These are phyloP conservation scores for Pseudopipra pipra DNA, from an alignment of 2,113 vertebrate species.

Conservation along the genomic window DNA sequence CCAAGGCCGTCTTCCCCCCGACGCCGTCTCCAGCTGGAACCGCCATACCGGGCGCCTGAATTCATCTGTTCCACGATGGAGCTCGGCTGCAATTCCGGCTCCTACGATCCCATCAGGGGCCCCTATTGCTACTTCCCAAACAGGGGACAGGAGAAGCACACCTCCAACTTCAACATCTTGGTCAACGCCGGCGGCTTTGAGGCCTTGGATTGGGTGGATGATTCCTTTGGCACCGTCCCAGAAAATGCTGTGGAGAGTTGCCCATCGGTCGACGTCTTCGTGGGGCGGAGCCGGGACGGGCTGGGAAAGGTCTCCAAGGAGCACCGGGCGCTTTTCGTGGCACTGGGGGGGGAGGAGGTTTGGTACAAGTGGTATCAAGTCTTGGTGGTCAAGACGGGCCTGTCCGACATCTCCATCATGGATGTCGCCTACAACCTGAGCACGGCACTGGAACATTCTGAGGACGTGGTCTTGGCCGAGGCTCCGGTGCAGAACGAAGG, in stretches of 20 bases:
- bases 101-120: neutral
- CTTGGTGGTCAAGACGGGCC: neutral
- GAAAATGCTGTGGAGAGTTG: neutral
- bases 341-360: neutral
- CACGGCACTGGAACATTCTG: fast-evolving
- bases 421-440: neutral
- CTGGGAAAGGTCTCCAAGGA: neutral
- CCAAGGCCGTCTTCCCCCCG: neutral
- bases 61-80: neutral
- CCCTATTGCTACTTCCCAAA: neutral
- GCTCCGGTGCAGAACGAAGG: neutral
- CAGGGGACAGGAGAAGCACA: fast-evolving
- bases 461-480: neutral
- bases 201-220: neutral
- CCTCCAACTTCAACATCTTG: neutral
- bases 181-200: neutral
- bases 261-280: neutral
- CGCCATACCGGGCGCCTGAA: neutral
- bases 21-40: neutral
- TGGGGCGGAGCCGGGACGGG: neutral
- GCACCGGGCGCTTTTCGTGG: neutral
- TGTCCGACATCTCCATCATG: fast-evolving
- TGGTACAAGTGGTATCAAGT: slow-evolving; percentile 20
- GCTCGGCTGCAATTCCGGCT: neutral
- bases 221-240: neutral